A percentile compares a stretch with the other conserved stretches of the same genome.
Conservation (phyloP, 2,797 vertebrate species). For the Avahi laniger region DNA sequence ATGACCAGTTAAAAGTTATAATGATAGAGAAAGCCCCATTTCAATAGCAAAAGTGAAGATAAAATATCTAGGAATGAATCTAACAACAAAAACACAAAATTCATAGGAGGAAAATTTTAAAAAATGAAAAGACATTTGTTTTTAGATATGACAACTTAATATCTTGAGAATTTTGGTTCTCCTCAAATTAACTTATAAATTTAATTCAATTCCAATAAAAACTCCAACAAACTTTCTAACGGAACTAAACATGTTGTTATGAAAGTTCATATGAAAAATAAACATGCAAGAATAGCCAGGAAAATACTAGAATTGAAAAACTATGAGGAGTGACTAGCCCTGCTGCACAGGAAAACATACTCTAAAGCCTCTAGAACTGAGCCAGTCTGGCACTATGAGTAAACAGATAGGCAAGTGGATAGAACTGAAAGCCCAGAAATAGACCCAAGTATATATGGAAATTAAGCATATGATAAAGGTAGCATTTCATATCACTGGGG, state of each 20-base stretch:
- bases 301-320: background rate
- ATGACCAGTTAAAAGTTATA: conserved; percentile 16
- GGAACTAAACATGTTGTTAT: background rate
- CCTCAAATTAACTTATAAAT: conserved; percentile 25
- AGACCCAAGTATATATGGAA: background rate
- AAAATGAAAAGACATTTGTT: background rate
- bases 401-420: background rate
- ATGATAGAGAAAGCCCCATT: background rate
- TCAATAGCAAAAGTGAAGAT: background rate
- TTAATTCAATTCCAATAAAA: conserved; percentile 37
- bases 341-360: background rate
- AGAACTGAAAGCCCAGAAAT: background rate
- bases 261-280: background rate
- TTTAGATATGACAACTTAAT: background rate
- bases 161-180: background rate
- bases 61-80: conserved; percentile 19
- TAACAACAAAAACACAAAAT: background rate
- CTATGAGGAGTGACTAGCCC: background rate
- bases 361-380: background rate
- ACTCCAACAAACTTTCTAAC: background rate
- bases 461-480: background rate
- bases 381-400: background rate
- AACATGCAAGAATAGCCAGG: background rate
- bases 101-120: background rate
- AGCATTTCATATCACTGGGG: background rate